These are phyloP conservation scores for Lasioglossum morio DNA, from an alignment of 2,888 invertebrate genomes.

Conservation along the genomic window DNA sequence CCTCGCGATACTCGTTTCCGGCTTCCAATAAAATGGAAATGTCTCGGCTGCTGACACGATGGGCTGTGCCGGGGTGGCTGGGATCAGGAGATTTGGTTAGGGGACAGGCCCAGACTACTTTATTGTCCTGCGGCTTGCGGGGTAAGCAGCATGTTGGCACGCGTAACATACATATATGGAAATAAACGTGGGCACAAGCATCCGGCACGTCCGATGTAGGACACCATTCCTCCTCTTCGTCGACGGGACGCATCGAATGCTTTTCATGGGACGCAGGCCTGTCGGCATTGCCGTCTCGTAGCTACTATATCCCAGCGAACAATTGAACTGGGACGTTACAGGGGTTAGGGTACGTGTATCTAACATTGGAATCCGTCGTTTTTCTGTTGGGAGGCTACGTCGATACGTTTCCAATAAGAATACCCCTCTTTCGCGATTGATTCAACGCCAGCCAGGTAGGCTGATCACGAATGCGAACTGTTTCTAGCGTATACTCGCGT, in stretches of 20 bases:
- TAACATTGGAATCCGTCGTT: conserved; percentile 16
- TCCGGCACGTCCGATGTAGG: conserved; percentile 51
- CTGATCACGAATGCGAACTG: conserved; percentile 27
- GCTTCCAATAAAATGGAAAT: conserved; percentile 84
- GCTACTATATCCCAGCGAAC: conserved; percentile 44
- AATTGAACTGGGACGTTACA: conserved; percentile 50
- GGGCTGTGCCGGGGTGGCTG: neutral
- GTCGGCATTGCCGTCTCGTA: conserved; percentile 35
- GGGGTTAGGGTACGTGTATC: conserved; percentile 16
- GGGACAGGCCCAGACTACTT: conserved; percentile 54
- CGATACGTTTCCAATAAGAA: conserved; percentile 51
- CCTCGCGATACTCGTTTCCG: conserved; percentile 72
- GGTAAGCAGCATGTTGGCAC: conserved; percentile 66
- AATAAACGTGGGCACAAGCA: conserved; percentile 56
- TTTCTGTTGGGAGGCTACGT: conserved; percentile 28
- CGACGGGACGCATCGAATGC: conserved; percentile 66
- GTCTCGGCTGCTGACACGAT: conserved; percentile 75
- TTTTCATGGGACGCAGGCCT: conserved; percentile 58
- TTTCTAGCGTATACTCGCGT: neutral
- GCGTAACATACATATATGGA: conserved; percentile 65
- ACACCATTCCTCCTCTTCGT: conserved; percentile 31
- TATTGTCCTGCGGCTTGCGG: conserved; percentile 62
- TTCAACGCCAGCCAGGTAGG: conserved; percentile 17
- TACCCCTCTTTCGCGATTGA: conserved; percentile 16
- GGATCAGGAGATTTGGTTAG: conserved; percentile 38